phyloP scores from a whole-genome alignment of 2,113 vertebrate genomes.

The Pseudolaguvia tuberculata region DNA sequence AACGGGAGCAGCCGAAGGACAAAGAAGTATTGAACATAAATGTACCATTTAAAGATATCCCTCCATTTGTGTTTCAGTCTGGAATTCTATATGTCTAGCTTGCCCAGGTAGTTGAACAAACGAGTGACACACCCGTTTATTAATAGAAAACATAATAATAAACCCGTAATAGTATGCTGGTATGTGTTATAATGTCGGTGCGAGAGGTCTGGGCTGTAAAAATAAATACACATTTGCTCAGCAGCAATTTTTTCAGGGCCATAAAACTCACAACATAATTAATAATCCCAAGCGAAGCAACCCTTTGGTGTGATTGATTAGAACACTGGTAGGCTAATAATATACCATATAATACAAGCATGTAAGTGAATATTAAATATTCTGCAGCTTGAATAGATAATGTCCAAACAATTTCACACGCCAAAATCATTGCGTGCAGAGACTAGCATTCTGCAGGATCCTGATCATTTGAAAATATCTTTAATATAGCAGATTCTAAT shows the following conservation, averaged over 20 bases:
- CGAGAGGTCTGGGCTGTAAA: neutral
- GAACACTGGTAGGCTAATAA: neutral
- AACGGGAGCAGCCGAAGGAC: too few species aligned
- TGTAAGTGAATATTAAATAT: neutral
- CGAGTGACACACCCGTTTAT: neutral
- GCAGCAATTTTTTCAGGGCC: slow-evolving; percentile 1
- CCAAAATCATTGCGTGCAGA: neutral
- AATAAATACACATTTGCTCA: neutral
- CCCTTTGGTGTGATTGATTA: neutral
- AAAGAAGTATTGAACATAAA: too few species aligned
- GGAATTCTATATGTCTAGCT: neutral
- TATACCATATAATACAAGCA: neutral
- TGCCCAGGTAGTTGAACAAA: neutral
- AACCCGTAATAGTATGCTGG: neutral
- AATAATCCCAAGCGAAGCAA: slow-evolving; percentile 8
- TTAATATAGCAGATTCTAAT: neutral
- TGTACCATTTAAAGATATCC: too few species aligned
- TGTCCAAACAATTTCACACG: too few species aligned
- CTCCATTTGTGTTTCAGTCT: too few species aligned
- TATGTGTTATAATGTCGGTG: neutral
- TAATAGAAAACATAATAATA: neutral
- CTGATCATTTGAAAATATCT: neutral
- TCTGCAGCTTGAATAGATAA: neutral
- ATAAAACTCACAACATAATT: neutral
- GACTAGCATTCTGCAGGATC: too few species aligned